Evolutionary conservation across 2,888 invertebrate genomes (phyloP), one percentile per base, ranked within the genome.

Genomic region (Dolichopus griseipennis): DNA sequence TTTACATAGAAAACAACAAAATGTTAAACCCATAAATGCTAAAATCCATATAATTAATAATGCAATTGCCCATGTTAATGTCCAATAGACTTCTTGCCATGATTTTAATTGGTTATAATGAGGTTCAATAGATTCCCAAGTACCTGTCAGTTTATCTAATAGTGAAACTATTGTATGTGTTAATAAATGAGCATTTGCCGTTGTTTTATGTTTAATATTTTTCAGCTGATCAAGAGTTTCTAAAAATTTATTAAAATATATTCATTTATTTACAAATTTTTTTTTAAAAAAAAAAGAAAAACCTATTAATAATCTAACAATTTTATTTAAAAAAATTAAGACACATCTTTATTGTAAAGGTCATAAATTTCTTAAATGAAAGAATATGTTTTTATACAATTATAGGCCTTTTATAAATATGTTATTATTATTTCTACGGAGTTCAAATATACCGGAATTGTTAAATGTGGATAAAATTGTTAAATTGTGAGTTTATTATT

Each of bases 181-280:
- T 62, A 82, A 71, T 74, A 77, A 75, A 72, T 80, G 78, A 21
- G 80, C 79, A 73, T 80, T 80, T 65, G 79, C 78, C 67, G 79
- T 78, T 6, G 80, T 78, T 69, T 78, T 76, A 72, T 80, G 78
- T 64, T 79, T 76, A 66, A 82, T 81, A 69, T 75, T 76, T 61
- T 80, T 78, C 75, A 81, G 71, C 72, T 81, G 80, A 66, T 80
- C 79, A 67, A 81, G 72, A n/a, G 79, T 81, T 71, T 79, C 81
- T 81, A 73, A 43, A 68, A 70, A 61, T n/a, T 33, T 63, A 63
- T 66, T 52, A 12, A 7, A 61, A 34, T n/a, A n/a, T n/a, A n/a
- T n/a, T n/a, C n/a, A n/a, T n/a, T n/a, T n/a, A n/a, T n/a, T n/a
- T n/a, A n/a, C n/a, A n/a, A n/a, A n/a, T n/a, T n/a, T n/a, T n/a